Base-by-base conservation (phyloP, 2,888 invertebrate species). In the Steromphala cineraria region DNA sequence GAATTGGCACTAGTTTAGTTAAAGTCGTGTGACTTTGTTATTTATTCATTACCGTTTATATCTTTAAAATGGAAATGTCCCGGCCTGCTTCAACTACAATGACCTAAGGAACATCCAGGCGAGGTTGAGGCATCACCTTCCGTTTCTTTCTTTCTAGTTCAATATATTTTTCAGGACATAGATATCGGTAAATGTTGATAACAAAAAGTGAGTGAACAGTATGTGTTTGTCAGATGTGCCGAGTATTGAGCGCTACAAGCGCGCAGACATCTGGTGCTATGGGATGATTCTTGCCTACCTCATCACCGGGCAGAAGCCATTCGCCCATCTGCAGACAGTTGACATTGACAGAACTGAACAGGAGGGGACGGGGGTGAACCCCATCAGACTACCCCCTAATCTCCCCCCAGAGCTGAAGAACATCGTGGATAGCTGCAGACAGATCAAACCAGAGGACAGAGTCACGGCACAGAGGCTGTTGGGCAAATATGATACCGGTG, bases 251-350 rank as follows among this genome's bases (percentile, higher is more conserved):
- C 81, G 83, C 76, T 82, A 80, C 71, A 77, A 82, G 75, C 31
- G 67, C 19, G 83, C 76, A 19, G 84, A 84, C 56, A 80, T 84
- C 4, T 84, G 80, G 74, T 80, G 81, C 24, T 80, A 82, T 76
- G 82, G 80, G n/a, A 28, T 81, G 28, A 75, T 84, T 17, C 28
- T 84, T 52, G 53, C 79, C 3, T 84, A 80, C 24, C 79, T 80
- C n/a, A 10, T 81, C 2, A 83, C 83, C 4, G 84, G 83, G 1
- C 55, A 77, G 40, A 80, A 80, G 56, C 83, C 84, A 5, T 80
- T 80, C 13, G 75, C 53, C 46, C 75, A 75, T 19, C 40, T 78
- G 2, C 55, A 81, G 15, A 62, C 81, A 4, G 24, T 31, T 3
- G 53, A 67, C 24, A 71, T 82, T 52, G 53, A 15, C 2, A 40